Conservation (phyloP, 2,888 invertebrate species). For the Gymnosoma rotundatum region DNA sequence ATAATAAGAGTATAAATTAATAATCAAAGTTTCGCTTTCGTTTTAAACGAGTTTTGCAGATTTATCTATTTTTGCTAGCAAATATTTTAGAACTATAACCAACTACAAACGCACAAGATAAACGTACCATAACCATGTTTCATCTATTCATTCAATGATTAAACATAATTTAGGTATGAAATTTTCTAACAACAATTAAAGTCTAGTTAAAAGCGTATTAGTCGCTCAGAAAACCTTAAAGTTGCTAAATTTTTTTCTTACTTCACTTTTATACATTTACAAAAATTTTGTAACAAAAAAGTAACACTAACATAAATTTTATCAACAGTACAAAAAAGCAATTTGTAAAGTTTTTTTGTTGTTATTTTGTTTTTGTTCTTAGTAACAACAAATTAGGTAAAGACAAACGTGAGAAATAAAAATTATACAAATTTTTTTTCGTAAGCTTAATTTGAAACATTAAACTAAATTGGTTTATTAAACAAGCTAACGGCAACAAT, state of each 20-base stretch:
- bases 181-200: slow-evolving; percentile 3
- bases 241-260: not conserved
- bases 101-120: too few relatives aligned
- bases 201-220: slow-evolving; percentile 13
- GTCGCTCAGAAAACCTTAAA: not conserved
- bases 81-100: too few relatives aligned
- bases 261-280: not conserved
- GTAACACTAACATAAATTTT: slow-evolving; percentile 13
- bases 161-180: not conserved
- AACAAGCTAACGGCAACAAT: slow-evolving; percentile 16
- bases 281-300: not conserved
- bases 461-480: slow-evolving; percentile 54
- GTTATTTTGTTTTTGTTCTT: not conserved
- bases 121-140: too few relatives aligned
- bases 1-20: too few relatives aligned
- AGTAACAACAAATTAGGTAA: slow-evolving; percentile 24
- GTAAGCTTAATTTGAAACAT: slow-evolving; percentile 48
- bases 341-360: slow-evolving; percentile 30
- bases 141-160: too few relatives aligned
- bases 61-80: too few relatives aligned
- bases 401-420: slow-evolving; percentile 49
- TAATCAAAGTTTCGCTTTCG: too few relatives aligned
- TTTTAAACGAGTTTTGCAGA: not conserved
- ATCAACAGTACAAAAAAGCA: slow-evolving; percentile 25
- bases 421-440: slow-evolving; percentile 53